Percentiles rank a stretch among this genome's conserved stretches.
Conservation (phyloP, 2,888 invertebrate species). For the Lydus trimaculatus region DNA sequence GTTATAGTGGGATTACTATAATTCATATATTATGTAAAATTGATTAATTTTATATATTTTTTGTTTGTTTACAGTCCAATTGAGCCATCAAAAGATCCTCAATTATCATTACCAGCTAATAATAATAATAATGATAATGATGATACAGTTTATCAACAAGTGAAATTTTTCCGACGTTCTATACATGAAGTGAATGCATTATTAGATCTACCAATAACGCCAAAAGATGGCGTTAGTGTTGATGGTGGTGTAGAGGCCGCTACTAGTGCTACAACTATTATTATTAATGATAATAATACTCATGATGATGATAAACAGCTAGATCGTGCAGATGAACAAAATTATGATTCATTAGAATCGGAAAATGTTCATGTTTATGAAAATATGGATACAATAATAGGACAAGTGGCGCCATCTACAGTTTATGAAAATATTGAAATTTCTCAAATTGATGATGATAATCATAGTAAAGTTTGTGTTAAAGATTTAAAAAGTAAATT, state of each 20-base stretch:
- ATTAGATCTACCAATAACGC: conserved; percentile 49
- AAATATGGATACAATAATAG: conserved; percentile 46
- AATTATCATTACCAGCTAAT: conserved; percentile 53
- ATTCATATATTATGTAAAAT: no score
- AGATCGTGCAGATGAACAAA: conserved; percentile 30
- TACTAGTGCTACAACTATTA: background rate
- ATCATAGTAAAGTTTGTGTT: conserved; percentile 47
- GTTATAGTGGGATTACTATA: no score
- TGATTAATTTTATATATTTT: no score
- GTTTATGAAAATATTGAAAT: background rate
- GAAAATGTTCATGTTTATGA: conserved; percentile 52
- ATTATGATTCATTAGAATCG: conserved; percentile 52
- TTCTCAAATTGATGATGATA: conserved; percentile 31
- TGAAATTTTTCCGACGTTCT: conserved; percentile 76
- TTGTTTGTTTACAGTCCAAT: conserved; percentile 17
- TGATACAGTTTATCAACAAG: conserved; percentile 74
- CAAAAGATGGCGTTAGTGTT: background rate
- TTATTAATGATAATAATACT: background rate
- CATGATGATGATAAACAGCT: background rate
- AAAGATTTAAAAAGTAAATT: conserved; percentile 51
- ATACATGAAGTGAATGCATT: conserved; percentile 77
- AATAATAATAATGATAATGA: conserved; percentile 51
- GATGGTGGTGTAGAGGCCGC: background rate
- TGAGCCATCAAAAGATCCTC: conserved; percentile 24
- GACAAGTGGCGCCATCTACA: conserved; percentile 16